Conservation (phyloP, 2,888 invertebrate species). For the Entomobrya multifasciata region DNA sequence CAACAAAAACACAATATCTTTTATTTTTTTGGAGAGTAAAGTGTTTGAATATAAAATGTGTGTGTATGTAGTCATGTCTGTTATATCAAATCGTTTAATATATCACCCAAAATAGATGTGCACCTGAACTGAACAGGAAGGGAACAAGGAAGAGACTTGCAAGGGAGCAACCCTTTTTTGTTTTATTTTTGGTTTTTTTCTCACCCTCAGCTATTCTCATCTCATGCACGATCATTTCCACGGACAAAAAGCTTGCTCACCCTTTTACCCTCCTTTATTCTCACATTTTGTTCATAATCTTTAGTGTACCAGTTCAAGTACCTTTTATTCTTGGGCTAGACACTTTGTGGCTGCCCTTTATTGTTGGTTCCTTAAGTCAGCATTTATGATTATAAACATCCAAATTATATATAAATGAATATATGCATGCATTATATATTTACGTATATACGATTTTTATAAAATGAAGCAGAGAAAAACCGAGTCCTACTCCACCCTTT, state of each 20-base stretch:
- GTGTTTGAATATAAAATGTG: neutral
- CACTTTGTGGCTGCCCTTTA: too few relatives aligned
- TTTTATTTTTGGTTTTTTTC: conserved; percentile 4
- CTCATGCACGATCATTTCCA: conserved; percentile 7
- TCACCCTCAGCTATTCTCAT: conserved; percentile 24
- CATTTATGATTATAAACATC: neutral
- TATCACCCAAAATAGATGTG: conserved; percentile 42
- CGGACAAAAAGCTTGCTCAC: neutral
- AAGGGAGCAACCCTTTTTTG: conserved; percentile 39
- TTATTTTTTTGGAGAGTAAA: too few relatives aligned
- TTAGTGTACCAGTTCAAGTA: neutral
- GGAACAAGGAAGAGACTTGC: neutral
- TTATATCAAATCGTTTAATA: conserved; percentile 35
- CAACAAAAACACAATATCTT: too few relatives aligned
- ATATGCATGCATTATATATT: neutral
- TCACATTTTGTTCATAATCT: neutral
- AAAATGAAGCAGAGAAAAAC: neutral
- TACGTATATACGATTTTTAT: neutral
- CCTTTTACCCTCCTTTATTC: neutral
- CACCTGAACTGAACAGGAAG: neutral
- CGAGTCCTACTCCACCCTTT: conserved; percentile 46
- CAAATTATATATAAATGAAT: too few relatives aligned
- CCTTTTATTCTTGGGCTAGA: neutral
- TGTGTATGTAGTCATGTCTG: neutral
- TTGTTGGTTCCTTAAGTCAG: neutral